These are phyloP conservation scores for Agonopterix subpropinquella DNA, from an alignment of 2,888 invertebrate species.

Conservation along the genomic window DNA sequence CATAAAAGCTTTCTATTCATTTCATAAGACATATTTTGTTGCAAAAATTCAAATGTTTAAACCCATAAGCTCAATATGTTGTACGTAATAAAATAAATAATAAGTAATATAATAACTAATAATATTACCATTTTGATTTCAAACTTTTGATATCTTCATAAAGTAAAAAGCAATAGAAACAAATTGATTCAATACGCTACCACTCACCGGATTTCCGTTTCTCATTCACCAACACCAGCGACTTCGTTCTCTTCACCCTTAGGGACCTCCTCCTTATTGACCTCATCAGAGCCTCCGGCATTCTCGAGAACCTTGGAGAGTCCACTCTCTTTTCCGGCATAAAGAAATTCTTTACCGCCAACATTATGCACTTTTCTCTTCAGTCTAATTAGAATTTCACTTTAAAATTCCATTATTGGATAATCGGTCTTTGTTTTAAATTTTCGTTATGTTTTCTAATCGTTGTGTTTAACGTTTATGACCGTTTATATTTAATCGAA, in stretches of 20 bases:
- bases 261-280: conserved; percentile 82
- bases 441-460: no score
- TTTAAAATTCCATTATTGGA: no score
- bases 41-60: no score
- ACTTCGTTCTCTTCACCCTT: conserved; percentile 84
- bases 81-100: no score
- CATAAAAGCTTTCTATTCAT: no score
- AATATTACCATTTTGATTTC: no score
- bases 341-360: conserved; percentile 85
- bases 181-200: conserved; percentile 48
- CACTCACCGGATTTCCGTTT: conserved; percentile 88
- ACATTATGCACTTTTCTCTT: conserved; percentile 59
- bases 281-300: conserved; percentile 84
- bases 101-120: no score
- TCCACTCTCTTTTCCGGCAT: conserved; percentile 79
- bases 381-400: background rate
- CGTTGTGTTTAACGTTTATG: no score
- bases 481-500: background rate
- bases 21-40: no score
- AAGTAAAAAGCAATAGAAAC: conserved; percentile 9
- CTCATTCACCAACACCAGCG: conserved; percentile 81
- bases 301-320: conserved; percentile 76
- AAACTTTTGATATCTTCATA: background rate
- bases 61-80: no score
- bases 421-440: no score